Evolutionary conservation across 2,888 invertebrate species (phyloP).

Genomic region (Sturmia bella): DNA sequence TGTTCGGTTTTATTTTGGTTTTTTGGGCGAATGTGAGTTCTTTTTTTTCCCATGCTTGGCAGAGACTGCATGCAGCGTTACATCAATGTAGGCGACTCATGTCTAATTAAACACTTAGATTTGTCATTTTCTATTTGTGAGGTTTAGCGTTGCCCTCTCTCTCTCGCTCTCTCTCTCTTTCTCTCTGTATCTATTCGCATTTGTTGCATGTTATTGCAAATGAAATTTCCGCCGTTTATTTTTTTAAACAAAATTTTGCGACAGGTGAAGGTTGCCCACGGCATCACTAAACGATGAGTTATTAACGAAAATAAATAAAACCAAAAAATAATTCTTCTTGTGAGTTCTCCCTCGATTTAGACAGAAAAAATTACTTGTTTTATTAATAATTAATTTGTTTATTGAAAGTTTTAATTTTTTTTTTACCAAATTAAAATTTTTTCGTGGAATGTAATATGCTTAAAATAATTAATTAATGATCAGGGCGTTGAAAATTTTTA

Average conservation of each 20-base stretch:
- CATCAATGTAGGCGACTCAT: conserved; percentile 32
- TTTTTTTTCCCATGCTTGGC: background rate
- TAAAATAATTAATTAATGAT: no score
- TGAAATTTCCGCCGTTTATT: background rate
- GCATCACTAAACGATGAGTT: conserved; percentile 52
- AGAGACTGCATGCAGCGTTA: background rate
- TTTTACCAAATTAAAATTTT: no score
- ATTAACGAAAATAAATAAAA: conserved; percentile 3
- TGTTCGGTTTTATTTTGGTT: conserved; percentile 5
- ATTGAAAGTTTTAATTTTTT: no score
- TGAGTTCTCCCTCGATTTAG: background rate
- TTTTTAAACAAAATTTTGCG: conserved; percentile 46
- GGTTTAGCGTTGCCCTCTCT: background rate
- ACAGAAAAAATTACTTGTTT: background rate
- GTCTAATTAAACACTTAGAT: conserved; percentile 65
- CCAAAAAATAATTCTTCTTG: background rate
- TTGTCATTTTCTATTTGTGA: conserved; percentile 61
- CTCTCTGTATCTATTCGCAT: background rate
- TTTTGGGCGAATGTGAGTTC: background rate
- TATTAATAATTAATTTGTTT: no score
- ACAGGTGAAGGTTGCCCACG: conserved; percentile 60
- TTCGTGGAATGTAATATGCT: no score
- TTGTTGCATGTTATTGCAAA: background rate
- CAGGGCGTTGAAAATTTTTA: no score
- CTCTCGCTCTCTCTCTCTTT: background rate